phyloP scores from a whole-genome alignment of 2,113 vertebrate genomes.

The Phylloscopus trochiloides region DNA sequence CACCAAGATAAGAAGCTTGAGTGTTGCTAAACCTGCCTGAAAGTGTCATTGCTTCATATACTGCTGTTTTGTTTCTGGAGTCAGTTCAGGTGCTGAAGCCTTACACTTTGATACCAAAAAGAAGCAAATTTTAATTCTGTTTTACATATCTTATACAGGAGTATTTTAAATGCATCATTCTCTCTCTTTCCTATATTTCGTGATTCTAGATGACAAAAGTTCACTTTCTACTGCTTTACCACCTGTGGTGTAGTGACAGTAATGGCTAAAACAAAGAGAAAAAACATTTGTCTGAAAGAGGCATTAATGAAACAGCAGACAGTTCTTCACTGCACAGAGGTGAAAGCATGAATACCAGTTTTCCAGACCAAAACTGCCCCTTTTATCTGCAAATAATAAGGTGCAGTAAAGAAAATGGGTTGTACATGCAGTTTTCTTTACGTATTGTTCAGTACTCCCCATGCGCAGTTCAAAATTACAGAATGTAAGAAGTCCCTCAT shows the following conservation, averaged over 20 bases:
- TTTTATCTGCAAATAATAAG: background rate
- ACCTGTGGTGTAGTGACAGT: background rate
- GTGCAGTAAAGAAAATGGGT: background rate
- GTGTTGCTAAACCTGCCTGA: background rate
- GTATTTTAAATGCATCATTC: background rate
- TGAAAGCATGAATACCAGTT: background rate
- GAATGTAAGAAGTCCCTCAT: background rate
- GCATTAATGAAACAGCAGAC: background rate
- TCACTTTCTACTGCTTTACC: background rate
- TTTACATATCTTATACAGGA: background rate
- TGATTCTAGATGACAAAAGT: background rate
- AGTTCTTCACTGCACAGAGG: background rate
- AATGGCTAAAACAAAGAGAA: background rate
- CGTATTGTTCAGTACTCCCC: background rate
- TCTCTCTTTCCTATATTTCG: background rate
- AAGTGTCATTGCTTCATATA: background rate
- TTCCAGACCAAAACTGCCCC: background rate
- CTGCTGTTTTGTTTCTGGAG: background rate
- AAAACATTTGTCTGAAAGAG: background rate
- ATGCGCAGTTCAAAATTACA: background rate
- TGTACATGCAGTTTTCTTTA: background rate
- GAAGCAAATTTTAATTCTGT: background rate
- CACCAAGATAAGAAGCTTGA: background rate
- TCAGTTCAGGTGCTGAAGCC: background rate
- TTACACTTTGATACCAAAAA: background rate